Evolutionary conservation across 1,140 invertebrate genomes (phyloP).

Genomic region (Drosophila grimshawi): DNA sequence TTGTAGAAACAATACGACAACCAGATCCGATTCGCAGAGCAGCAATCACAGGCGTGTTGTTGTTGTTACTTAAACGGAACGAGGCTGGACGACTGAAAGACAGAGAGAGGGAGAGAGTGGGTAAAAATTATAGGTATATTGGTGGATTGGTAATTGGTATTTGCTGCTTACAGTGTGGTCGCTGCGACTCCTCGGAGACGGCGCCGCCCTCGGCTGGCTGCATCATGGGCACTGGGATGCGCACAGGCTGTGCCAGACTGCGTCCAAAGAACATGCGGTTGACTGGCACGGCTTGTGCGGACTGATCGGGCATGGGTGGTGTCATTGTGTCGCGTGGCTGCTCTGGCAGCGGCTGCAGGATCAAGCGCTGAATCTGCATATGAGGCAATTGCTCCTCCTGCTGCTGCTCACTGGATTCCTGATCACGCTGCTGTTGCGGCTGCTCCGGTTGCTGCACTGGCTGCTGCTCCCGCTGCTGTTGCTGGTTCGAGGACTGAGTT

Average conservation of each 20-base stretch:
- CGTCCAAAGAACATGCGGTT: slow-evolving; percentile 85
- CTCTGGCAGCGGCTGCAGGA: slow-evolving; percentile 81
- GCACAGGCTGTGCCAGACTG: slow-evolving; percentile 84
- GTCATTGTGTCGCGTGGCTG: slow-evolving; percentile 84
- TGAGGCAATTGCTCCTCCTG: slow-evolving; percentile 62
- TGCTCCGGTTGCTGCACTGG: slow-evolving; percentile 36
- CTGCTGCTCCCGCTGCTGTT: slow-evolving; percentile 66
- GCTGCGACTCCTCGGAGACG: slow-evolving; percentile 84
- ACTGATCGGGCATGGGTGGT: slow-evolving; percentile 81
- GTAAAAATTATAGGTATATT: neutral
- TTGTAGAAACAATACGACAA: slow-evolving; percentile 23
- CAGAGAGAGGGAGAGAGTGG: slow-evolving; percentile 5
- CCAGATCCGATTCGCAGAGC: slow-evolving; percentile 77
- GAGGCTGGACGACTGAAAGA: slow-evolving; percentile 87
- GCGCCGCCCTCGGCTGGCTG: slow-evolving; percentile 75
- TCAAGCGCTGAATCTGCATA: slow-evolving; percentile 73
- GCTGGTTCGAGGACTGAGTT: slow-evolving; percentile 45
- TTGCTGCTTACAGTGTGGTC: slow-evolving; percentile 86
- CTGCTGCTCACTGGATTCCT: slow-evolving; percentile 70
- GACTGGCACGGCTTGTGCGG: slow-evolving; percentile 74
- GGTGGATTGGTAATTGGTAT: neutral
- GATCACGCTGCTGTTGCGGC: slow-evolving; percentile 63
- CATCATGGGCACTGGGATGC: slow-evolving; percentile 86
- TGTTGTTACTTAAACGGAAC: slow-evolving; percentile 86
- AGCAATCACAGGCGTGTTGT: slow-evolving; percentile 88